Percentiles rank a stretch among this genome's conserved stretches.
These are phyloP conservation scores for Olivierus martensii DNA, from an alignment of 1,140 invertebrate species.

Conservation along the genomic window DNA sequence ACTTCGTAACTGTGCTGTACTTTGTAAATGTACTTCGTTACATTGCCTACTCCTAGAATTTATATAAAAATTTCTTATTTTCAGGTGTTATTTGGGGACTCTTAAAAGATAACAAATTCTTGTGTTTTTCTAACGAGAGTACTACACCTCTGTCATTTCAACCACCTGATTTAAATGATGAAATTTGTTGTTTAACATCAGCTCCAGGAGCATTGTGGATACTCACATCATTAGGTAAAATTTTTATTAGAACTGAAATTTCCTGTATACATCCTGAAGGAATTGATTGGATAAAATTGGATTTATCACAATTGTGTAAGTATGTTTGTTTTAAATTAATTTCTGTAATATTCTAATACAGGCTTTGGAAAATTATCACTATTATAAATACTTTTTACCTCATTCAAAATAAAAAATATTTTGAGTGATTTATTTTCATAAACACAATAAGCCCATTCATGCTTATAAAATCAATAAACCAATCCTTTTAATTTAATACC, in stretches of 20 bases:
- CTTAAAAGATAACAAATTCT: constrained; percentile 31
- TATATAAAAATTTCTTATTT: background rate
- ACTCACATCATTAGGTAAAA: constrained; percentile 29
- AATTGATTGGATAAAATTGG: constrained; percentile 31
- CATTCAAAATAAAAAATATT: no score
- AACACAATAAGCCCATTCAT: no score
- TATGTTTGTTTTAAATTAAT: background rate
- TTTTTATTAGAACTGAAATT: constrained; percentile 35
- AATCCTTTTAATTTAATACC: no score
- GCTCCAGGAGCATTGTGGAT: constrained; percentile 35
- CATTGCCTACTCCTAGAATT: no score
- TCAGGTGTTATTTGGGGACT: constrained; percentile 33
- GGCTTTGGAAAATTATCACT: no score
- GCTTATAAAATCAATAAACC: no score
- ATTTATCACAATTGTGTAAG: constrained; percentile 34
- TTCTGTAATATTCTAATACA: no score
- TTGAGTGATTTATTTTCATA: no score
- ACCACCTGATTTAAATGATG: constrained; percentile 9
- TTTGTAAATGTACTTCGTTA: no score
- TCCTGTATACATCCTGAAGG: constrained; percentile 28
- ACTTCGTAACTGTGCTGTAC: no score
- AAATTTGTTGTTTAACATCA: constrained; percentile 28
- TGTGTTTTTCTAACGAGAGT: constrained; percentile 23
- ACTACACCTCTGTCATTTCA: constrained; percentile 15
- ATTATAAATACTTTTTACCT: no score